Base-by-base conservation (phyloP, 2,113 vertebrate genomes). In the Cavia aperea region DNA sequence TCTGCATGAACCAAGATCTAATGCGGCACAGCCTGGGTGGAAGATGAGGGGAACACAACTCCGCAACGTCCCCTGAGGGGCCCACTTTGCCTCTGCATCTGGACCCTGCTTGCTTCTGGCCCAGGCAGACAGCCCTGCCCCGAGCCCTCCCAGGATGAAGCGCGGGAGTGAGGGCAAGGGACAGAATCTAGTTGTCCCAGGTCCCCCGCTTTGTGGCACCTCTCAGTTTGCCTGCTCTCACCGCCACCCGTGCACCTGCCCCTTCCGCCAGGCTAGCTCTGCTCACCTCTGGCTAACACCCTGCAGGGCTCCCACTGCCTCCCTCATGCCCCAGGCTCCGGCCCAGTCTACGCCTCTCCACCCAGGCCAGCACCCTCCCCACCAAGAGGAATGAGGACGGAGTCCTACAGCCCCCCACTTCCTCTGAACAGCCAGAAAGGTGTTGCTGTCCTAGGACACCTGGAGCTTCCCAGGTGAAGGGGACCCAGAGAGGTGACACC, bases 151-250 rank as follows among this genome's bases (percentile, higher is more conserved):
- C 51, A 18, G 24, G 36, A 66, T 14, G 60, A 85, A 66, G 49
- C 49, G 3, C 11, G 10, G 9, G 46, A 24, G 33, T 43, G 18
- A 31, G 63, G 21, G 39, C 1, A n/a, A 70, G 9, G 72, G 15
- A 23, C 56, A 16, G 8, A 81, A 43, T 58, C 54, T 36, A 7
- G 31, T 15, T 29, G 39, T 46, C 54, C 78, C 84, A 79, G 84
- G 58, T 73, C 43, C 33, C 78, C 54, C 23, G 16, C 19, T 49
- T 1, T 1, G 46, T 0, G 1, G 26, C 1, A 10, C 24, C 72
- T 65, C 56, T 39, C 23, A 51, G n/a, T 66, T 65, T 73, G 79
- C 31, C 49, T 62, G n/a, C 36, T 51, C 49, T 16, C 36, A n/a
- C 33, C 0, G 11, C 62, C 75, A 77, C 26, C 51, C 4, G 8